Percentiles rank a stretch among this genome's conserved stretches.
These are phyloP conservation scores for Ceratina calcarata DNA, from an alignment of 1,140 invertebrate species.

Conservation along the genomic window DNA sequence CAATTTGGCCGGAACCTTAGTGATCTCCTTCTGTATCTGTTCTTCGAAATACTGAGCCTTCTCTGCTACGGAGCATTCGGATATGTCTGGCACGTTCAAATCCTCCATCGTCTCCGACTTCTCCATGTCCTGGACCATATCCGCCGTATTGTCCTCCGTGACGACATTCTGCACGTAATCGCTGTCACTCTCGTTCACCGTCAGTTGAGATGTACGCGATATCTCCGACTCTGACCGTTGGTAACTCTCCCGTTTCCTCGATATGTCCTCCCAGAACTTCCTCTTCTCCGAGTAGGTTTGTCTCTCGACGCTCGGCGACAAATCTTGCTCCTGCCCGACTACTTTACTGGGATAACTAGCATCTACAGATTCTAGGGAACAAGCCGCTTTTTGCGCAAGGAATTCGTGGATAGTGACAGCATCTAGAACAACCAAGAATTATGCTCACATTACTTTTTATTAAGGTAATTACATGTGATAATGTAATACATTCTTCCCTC, in stretches of 20 bases:
- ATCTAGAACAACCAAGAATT: constrained; percentile 80
- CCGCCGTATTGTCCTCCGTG: constrained; percentile 63
- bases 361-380: constrained; percentile 79
- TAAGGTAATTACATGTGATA: constrained; percentile 51
- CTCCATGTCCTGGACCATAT: constrained; percentile 52
- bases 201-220: constrained; percentile 74
- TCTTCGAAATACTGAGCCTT: constrained; percentile 80
- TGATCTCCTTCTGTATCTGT: constrained; percentile 77
- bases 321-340: constrained; percentile 68
- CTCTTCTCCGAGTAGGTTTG: constrained; percentile 79
- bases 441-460: constrained; percentile 76
- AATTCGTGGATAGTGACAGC: constrained; percentile 76
- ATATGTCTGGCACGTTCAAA: constrained; percentile 75
- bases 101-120: constrained; percentile 73
- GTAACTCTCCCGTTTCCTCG: constrained; percentile 75
- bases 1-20: constrained; percentile 37
- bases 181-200: constrained; percentile 76
- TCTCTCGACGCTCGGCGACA: constrained; percentile 72
- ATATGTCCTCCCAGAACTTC: constrained; percentile 79
- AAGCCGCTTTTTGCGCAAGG: constrained; percentile 78
- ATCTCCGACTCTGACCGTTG: constrained; percentile 78
- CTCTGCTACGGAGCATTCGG: constrained; percentile 78
- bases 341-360: constrained; percentile 78
- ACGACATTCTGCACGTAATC: constrained; percentile 72
- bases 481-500: constrained; percentile 41